Base-by-base conservation (phyloP, 2,797 vertebrate genomes). In the Harpagifer antarcticus region DNA sequence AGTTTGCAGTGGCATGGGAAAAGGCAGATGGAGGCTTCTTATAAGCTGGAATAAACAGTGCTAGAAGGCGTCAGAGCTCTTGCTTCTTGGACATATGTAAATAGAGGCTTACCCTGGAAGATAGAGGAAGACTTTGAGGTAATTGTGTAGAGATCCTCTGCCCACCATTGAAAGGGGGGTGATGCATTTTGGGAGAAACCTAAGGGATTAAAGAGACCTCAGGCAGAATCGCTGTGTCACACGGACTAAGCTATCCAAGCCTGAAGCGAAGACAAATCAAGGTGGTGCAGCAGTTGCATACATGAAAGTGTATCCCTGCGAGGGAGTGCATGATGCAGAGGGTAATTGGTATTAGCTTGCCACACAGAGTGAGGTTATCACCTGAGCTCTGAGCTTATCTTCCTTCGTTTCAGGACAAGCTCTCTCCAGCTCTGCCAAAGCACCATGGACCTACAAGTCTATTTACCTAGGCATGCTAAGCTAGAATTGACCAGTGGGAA, bases 11-110 rank as follows among this genome's bases (percentile, higher is more conserved):
- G 56, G 68, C 14, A 16, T 19, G 17, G 31, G 5, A 53, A 62
- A 48, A 53, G 68, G 43, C 80, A 75, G 77, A 74, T 48, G 68
- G 76, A 66, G 44, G 68, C 61, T 80, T 59, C 59, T 66, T 13
- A 73, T 59, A 85, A 79, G 84, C 81, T 78, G 56, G 58, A 74
- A 57, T 79, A 81, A 83, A 88, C 79, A 84, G 67, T 75, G 53
- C 57, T 44, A 42, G 66, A 61, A 68, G 60, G 66, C 47, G 1
- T 70, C 64, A 62, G 68, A 77, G 76, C 76, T 72, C 73, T 81
- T 77, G 65, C 84, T 89, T 84, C 72, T 79, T 80, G 85, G 84
- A 83, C 81, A 83, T 89, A 91, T 92, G 90, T 93, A 93, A 93
- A 94, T 92, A 91, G 72, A 89, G 81, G 86, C 81, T 90, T 89